phyloP scores from a whole-genome alignment of 2,797 vertebrate genomes.

The Pitangus sulphuratus region DNA sequence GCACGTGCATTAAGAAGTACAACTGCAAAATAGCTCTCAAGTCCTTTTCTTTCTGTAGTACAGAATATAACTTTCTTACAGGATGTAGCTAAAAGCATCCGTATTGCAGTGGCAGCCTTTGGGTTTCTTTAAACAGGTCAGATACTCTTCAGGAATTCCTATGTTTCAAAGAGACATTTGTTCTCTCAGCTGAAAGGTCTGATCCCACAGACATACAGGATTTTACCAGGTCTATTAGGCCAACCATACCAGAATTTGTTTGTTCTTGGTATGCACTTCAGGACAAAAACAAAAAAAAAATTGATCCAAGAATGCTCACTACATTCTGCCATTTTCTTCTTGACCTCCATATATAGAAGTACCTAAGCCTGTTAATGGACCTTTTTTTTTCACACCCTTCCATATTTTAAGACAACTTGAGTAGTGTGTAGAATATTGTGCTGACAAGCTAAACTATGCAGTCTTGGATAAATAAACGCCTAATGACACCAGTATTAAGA shows the following conservation, averaged over 20 bases:
- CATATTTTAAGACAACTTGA: background rate
- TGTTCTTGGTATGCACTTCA: background rate
- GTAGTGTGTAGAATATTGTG: background rate
- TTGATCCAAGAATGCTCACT: background rate
- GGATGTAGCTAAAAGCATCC: background rate
- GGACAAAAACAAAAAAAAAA: background rate
- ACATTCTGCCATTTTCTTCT: background rate
- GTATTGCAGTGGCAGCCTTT: background rate
- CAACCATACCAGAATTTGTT: background rate
- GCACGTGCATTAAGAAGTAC: background rate
- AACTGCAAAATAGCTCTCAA: fast-evolving
- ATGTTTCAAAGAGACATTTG: background rate
- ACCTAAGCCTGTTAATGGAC: background rate
- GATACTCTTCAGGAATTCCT: background rate
- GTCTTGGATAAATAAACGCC: background rate
- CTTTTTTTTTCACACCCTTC: background rate
- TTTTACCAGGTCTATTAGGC: background rate
- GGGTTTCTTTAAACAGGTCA: background rate
- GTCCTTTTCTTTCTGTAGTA: background rate
- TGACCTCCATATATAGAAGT: background rate
- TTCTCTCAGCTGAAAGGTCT: background rate
- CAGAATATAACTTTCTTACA: fast-evolving
- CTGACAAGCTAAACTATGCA: background rate
- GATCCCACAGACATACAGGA: background rate
- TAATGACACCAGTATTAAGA: background rate